These are phyloP conservation scores for Kryphioiulus occultus DNA, from an alignment of 2,888 invertebrate species.

Conservation along the genomic window DNA sequence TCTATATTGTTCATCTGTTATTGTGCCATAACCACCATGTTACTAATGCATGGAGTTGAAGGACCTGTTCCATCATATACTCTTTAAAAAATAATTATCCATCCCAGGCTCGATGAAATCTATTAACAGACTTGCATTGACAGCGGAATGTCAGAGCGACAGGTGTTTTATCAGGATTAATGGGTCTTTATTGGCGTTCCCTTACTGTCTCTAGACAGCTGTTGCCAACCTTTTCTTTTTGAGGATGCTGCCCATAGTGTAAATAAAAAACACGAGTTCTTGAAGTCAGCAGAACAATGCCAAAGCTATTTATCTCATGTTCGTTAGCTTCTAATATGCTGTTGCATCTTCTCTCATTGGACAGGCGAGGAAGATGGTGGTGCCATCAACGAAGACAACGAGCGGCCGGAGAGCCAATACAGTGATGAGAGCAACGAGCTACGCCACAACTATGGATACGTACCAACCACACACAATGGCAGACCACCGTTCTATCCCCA, in stretches of 20 bases:
- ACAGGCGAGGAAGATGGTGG: conserved; percentile 11
- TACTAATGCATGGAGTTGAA: too few species aligned
- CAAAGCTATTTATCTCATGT: neutral
- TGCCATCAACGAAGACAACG: neutral
- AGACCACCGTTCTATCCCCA: neutral
- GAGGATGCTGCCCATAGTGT: neutral
- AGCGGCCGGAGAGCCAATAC: neutral
- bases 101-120: neutral
- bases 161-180: neutral
- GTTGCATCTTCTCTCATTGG: neutral
- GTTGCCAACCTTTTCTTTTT: neutral
- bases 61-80: too few species aligned
- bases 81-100: too few species aligned
- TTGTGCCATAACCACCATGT: too few species aligned
- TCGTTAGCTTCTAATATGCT: neutral
- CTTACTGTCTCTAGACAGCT: neutral
- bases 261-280: neutral
- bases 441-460: neutral
- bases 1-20: too few species aligned
- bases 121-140: neutral
- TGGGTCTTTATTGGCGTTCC: neutral
- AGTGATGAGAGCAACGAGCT: neutral
- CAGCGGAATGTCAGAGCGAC: neutral
- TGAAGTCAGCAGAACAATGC: neutral
- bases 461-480: neutral